Evolutionary conservation across 2,888 invertebrate species (phyloP), one percentile per base, ranked within the genome.

Genomic region (Ennomos erosarius): DNA sequence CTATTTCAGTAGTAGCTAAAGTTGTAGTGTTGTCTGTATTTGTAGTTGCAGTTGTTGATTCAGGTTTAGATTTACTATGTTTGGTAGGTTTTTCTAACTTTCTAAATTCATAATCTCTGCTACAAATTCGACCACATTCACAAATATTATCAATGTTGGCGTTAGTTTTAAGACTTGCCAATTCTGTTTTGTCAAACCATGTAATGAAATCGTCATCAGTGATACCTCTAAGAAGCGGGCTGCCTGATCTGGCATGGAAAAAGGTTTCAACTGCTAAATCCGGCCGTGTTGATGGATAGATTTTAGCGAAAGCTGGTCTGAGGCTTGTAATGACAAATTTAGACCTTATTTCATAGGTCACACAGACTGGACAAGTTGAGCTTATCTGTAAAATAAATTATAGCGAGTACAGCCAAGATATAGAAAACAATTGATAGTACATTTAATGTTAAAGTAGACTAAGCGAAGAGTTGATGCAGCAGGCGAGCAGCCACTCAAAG

Each of bases 191-290:
- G 40, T 94, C 94, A 69, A 95, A 95, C 95, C 95, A 95, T 2
- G 95, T 95, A 35, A 95, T 94, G 13, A 94, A 90, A 71, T 95
- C 95, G 68, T 95, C 95, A 54, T 94, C 94, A 10, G 94, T 94
- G 35, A 95, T 94, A 8, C 94, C 94, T 70, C 92, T 88, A 0
- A 95, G 84, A 36, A 95, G 81, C 10, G 93, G 93, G 64, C 94
- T 95, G n/a, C 93, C 93, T 45, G 90, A 85, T 68, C 89, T 85
- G 0, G 94, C 93, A 56, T 95, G 95, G 88, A 95, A 95, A 76
- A 95, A 94, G 5, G 93, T 93, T 76, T 95, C 94, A 0, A 94
- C 94, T 0, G 94, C 94, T 46, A 95, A 79, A 69, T 95, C 94
- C 59, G 94, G 94, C 62, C 94, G 82, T 1, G 93, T 91, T 1